Evolutionary conservation across 2,113 vertebrate genomes (phyloP).

Genomic region (Eulemur rufifrons): DNA sequence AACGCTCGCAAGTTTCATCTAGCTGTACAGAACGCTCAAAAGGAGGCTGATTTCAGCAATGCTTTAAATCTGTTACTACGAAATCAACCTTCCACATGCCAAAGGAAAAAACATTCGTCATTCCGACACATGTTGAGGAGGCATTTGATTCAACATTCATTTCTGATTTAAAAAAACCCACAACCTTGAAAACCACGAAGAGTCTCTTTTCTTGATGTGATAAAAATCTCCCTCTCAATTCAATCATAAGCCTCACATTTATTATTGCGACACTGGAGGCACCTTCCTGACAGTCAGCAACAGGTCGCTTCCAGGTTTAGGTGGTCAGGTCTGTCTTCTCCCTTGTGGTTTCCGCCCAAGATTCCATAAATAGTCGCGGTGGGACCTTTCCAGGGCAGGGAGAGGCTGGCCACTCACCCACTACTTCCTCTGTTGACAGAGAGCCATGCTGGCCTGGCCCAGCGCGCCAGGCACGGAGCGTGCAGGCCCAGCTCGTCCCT

Average conservation of each 20-base stretch:
- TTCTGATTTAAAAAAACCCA: not conserved
- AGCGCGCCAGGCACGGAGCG: accelerated
- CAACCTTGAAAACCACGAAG: not conserved
- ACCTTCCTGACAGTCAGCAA: accelerated
- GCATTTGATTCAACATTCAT: not conserved
- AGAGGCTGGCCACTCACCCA: not conserved
- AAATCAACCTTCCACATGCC: not conserved
- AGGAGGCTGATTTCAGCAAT: accelerated
- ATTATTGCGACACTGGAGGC: accelerated
- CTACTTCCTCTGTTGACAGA: not conserved
- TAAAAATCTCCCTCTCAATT: not conserved
- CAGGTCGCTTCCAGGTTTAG: accelerated
- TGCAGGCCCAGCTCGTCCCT: accelerated
- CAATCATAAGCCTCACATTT: accelerated
- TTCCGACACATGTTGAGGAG: not conserved
- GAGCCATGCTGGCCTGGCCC: not conserved
- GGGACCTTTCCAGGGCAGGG: not conserved
- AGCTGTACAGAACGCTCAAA: accelerated
- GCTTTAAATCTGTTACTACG: no score
- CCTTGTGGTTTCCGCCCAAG: not conserved
- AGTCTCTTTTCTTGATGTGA: no score
- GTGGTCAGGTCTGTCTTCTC: not conserved
- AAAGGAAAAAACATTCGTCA: not conserved
- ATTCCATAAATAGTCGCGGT: not conserved
- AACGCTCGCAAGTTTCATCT: accelerated